Evolutionary conservation across 2,888 invertebrate species (phyloP).

Genomic region (Lasioglossum villosulum): DNA sequence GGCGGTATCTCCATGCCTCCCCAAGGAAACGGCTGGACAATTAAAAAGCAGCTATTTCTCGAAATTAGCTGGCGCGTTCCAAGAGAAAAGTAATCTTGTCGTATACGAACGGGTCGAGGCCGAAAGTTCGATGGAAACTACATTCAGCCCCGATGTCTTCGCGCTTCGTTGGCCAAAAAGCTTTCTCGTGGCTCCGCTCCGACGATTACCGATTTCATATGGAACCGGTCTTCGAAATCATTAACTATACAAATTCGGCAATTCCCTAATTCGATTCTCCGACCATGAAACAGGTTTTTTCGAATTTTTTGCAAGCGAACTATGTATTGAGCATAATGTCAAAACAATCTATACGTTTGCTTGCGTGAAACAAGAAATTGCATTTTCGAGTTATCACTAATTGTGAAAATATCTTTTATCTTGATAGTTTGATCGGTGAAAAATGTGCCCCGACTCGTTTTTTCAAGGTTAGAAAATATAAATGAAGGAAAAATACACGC

Average conservation of each 20-base stretch:
- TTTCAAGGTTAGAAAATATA: background rate
- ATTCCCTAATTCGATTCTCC: background rate
- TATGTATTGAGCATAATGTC: background rate
- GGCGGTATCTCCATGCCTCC: slow-evolving; percentile 29
- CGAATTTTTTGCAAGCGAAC: background rate
- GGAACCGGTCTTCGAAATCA: slow-evolving; percentile 10
- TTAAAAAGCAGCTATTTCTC: slow-evolving; percentile 36
- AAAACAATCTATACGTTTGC: too few species aligned
- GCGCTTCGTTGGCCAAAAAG: slow-evolving; percentile 32
- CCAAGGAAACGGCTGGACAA: slow-evolving; percentile 12
- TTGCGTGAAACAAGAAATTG: background rate
- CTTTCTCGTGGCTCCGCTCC: background rate
- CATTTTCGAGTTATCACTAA: background rate
- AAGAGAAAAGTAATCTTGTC: slow-evolving; percentile 17
- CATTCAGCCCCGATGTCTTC: background rate
- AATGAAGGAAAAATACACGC: too few species aligned
- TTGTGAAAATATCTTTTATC: background rate
- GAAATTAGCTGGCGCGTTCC: slow-evolving; percentile 41
- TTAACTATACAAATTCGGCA: background rate
- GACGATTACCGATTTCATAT: background rate
- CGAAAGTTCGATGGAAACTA: slow-evolving; percentile 13
- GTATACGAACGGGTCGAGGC: background rate
- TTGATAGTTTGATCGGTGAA: background rate
- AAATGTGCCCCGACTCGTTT: background rate
- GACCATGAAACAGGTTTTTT: background rate